phyloP scores from a whole-genome alignment of 2,797 vertebrate species.

The Anguilla obscura region DNA sequence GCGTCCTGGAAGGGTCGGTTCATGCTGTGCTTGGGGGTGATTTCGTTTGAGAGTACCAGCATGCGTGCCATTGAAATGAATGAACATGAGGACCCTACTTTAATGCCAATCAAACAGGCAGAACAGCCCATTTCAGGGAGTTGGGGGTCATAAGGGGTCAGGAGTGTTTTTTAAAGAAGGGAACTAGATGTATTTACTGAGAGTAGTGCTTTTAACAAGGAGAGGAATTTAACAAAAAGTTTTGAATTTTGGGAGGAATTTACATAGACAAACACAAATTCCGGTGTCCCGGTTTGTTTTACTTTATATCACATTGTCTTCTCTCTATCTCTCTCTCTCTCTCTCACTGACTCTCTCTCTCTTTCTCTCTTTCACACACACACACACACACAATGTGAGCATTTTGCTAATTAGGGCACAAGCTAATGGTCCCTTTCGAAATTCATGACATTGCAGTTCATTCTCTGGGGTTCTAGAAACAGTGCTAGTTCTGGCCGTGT shows the following conservation, averaged over 20 bases:
- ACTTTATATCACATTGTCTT: not conserved
- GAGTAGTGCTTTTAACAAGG: conserved; percentile 47
- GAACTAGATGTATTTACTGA: conserved; percentile 70
- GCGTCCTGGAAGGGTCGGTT: not conserved
- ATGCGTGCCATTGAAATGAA: conserved; percentile 31
- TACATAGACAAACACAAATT: not conserved
- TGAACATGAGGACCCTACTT: conserved; percentile 30
- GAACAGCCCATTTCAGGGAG: conserved; percentile 55
- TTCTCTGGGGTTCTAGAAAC: not conserved
- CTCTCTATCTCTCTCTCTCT: not conserved
- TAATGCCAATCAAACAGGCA: conserved; percentile 38
- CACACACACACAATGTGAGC: not conserved
- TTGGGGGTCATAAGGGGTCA: conserved; percentile 44
- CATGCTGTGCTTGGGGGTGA: not conserved
- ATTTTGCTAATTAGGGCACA: not conserved
- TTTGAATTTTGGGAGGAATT: not conserved
- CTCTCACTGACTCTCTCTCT: not conserved
- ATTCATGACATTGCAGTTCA: not conserved
- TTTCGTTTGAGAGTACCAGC: not conserved
- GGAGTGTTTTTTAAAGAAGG: conserved; percentile 64
- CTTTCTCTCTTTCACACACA: not conserved
- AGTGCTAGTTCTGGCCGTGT: not conserved
- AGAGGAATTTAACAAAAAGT: conserved; percentile 16
- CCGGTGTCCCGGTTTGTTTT: not conserved
- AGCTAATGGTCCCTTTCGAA: not conserved